phyloP scores from a whole-genome alignment of 2,797 vertebrate species.

The Lagorchestes hirsutus region DNA sequence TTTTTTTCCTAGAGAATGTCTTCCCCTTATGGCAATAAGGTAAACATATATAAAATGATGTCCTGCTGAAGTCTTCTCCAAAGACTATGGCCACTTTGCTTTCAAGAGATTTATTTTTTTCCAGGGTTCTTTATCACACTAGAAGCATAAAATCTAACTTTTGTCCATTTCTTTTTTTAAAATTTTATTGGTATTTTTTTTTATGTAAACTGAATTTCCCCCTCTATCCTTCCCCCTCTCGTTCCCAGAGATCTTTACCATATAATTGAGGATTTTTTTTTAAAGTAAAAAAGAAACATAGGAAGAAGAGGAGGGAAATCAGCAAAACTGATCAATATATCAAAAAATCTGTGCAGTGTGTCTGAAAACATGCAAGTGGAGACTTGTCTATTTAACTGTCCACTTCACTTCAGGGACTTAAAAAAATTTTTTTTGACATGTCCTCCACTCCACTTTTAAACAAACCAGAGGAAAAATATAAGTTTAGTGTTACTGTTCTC shows the following conservation, averaged over 20 bases:
- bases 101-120: neutral
- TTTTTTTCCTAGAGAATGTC: neutral
- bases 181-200: neutral
- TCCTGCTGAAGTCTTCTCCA: neutral
- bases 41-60: neutral
- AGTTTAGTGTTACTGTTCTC: neutral
- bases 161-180: neutral
- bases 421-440: neutral
- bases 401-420: neutral
- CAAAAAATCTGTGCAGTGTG: neutral
- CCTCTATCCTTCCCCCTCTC: neutral
- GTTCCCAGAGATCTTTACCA: neutral
- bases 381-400: neutral
- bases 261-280: neutral
- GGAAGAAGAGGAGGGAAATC: neutral
- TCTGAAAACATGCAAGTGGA: neutral
- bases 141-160: neutral
- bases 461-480: neutral
- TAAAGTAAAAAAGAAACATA: neutral
- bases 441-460: neutral
- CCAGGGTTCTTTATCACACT: neutral
- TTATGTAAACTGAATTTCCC: neutral
- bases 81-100: constrained; percentile 23
- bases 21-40: neutral
- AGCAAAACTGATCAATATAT: neutral